These are phyloP conservation scores for Gadopsis bispinosus DNA, from an alignment of 2,797 vertebrate genomes.

Conservation along the genomic window DNA sequence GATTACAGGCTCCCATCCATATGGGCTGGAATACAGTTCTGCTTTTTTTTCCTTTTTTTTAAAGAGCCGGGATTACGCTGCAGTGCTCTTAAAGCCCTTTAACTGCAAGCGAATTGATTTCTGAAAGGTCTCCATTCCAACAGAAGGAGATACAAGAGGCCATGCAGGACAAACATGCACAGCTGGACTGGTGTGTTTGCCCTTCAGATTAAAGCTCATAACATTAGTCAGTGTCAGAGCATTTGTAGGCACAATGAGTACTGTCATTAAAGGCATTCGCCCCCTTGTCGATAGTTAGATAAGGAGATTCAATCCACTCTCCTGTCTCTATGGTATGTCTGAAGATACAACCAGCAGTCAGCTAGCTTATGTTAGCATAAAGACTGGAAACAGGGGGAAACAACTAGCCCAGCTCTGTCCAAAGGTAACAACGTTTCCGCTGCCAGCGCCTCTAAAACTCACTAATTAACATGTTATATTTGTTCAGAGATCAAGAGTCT, in stretches of 20 bases:
- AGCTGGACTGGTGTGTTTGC: neutral
- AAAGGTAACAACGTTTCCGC: neutral
- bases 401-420: neutral
- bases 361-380: neutral
- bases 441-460: neutral
- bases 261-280: neutral
- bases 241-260: neutral
- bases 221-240: neutral
- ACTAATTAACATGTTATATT: neutral
- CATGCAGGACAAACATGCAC: neutral
- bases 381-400: neutral
- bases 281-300: neutral
- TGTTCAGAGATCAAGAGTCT: neutral
- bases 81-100: constrained; percentile 54
- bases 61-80: constrained; percentile 73
- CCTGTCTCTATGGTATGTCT: neutral
- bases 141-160: constrained; percentile 38
- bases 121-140: constrained; percentile 49
- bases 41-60: constrained; percentile 60
- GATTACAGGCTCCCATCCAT: constrained; percentile 82
- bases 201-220: constrained; percentile 2
- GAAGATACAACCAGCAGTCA: neutral
- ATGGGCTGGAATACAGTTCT: constrained; percentile 72
- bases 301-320: neutral
- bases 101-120: constrained; percentile 71